Percentiles rank a stretch among this genome's conserved stretches.
These are phyloP conservation scores for Illadopsis cleaveri DNA, from an alignment of 2,113 vertebrate species.

Conservation along the genomic window DNA sequence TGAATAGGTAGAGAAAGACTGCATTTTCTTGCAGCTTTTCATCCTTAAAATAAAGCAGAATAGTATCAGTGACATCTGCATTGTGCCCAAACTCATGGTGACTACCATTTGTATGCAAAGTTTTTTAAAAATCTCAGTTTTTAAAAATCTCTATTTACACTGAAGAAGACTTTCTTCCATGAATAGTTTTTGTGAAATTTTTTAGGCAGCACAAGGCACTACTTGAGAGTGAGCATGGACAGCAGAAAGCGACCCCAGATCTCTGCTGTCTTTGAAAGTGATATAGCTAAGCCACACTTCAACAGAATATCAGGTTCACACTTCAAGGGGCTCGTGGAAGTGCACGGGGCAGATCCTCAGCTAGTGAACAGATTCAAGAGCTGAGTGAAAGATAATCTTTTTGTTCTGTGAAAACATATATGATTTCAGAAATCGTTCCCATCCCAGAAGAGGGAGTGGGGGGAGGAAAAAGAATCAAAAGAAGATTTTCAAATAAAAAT, in stretches of 20 bases:
- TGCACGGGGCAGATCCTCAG: background rate
- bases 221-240: fast-evolving
- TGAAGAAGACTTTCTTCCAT: background rate
- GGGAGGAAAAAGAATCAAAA: background rate
- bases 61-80: background rate
- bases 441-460: background rate
- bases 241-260: background rate
- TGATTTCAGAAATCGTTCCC: background rate
- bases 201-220: background rate
- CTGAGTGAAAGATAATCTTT: background rate
- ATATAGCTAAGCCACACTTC: background rate
- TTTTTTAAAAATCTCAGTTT: no score
- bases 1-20: background rate
- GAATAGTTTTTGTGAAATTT: background rate
- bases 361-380: background rate
- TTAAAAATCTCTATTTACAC: background rate
- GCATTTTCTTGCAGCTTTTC: background rate
- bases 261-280: slow-evolving; percentile 37
- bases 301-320: slow-evolving; percentile 27
- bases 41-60: background rate
- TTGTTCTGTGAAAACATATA: slow-evolving; percentile 16
- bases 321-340: background rate
- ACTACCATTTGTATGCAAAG: background rate
- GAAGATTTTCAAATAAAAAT: slow-evolving; percentile 33
- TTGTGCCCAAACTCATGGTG: background rate